phyloP scores from a whole-genome alignment of 2,113 vertebrate genomes.

The Gallinago paraguaiae region DNA sequence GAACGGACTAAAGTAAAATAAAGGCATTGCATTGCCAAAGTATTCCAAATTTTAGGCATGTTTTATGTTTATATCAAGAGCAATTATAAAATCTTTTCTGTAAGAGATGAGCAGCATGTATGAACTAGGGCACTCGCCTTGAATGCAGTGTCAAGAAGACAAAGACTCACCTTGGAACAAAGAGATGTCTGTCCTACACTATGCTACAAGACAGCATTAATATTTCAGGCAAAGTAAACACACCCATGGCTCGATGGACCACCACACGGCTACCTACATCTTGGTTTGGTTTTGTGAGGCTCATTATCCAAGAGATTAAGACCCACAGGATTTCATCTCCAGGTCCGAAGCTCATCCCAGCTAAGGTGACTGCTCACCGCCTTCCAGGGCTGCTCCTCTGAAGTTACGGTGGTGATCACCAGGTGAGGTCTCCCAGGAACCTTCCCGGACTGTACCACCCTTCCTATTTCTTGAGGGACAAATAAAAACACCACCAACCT shows the following conservation, averaged over 20 bases:
- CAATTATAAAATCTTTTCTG: constrained; percentile 27
- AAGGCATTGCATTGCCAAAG: neutral
- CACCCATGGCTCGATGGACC: neutral
- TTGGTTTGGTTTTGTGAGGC: neutral
- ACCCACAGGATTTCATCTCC: neutral
- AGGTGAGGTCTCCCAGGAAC: neutral
- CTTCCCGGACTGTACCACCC: neutral
- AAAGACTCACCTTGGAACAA: neutral
- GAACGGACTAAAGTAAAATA: neutral
- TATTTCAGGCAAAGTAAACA: neutral
- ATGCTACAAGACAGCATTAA: neutral
- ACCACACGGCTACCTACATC: neutral
- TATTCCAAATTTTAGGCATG: neutral
- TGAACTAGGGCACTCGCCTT: neutral
- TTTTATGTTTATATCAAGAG: neutral
- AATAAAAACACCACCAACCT: neutral
- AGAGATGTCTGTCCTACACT: neutral
- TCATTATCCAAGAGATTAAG: neutral
- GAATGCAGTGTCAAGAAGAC: neutral
- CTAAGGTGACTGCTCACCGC: rapidly evolving
- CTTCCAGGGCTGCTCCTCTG: neutral
- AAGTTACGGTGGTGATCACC: neutral
- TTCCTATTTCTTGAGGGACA: neutral
- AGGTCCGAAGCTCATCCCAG: rapidly evolving
- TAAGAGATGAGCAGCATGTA: neutral